A percentile compares a stretch with the other conserved stretches of the same genome.
These are phyloP conservation scores for Caprella mutica DNA, from an alignment of 2,888 invertebrate genomes.

Conservation along the genomic window DNA sequence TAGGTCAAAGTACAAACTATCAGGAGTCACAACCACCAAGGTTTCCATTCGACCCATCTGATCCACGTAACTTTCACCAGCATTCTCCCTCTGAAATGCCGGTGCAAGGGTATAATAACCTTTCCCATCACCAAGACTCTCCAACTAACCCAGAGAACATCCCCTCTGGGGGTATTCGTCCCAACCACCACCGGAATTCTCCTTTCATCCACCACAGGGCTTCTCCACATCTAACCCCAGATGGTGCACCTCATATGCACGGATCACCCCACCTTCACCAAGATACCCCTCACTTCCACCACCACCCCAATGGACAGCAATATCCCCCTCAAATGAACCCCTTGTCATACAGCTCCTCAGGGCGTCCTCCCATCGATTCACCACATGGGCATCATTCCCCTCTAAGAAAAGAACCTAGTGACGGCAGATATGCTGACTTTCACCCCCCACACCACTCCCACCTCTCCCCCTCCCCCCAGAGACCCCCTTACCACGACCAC, in stretches of 20 bases:
- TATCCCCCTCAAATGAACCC: conserved; percentile 1
- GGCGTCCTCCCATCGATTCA: conserved; percentile 3
- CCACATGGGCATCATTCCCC: conserved; percentile 1
- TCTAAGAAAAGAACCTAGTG: not conserved
- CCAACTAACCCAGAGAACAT: not conserved
- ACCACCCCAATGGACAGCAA: conserved; percentile 6
- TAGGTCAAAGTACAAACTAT: no score
- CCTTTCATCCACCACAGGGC: conserved; percentile 8
- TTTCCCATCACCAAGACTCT: no score
- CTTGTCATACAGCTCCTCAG: not conserved
- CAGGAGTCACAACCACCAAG: no score
- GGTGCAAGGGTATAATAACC: no score
- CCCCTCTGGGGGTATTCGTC: no score
- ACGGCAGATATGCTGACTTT: not conserved
- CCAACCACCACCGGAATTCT: not conserved
- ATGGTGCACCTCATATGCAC: not conserved
- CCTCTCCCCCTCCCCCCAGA: conserved; percentile 3
- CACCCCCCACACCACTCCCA: conserved; percentile 8
- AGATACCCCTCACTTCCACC: conserved; percentile 7
- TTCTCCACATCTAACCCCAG: conserved; percentile 4
- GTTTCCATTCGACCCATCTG: not conserved
- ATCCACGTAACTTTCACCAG: not conserved
- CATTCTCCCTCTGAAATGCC: not conserved
- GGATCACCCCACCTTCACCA: conserved; percentile 8
- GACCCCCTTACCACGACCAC: not conserved